These are phyloP conservation scores for Steatornis caripensis DNA, from an alignment of 2,113 vertebrate genomes.

Conservation along the genomic window DNA sequence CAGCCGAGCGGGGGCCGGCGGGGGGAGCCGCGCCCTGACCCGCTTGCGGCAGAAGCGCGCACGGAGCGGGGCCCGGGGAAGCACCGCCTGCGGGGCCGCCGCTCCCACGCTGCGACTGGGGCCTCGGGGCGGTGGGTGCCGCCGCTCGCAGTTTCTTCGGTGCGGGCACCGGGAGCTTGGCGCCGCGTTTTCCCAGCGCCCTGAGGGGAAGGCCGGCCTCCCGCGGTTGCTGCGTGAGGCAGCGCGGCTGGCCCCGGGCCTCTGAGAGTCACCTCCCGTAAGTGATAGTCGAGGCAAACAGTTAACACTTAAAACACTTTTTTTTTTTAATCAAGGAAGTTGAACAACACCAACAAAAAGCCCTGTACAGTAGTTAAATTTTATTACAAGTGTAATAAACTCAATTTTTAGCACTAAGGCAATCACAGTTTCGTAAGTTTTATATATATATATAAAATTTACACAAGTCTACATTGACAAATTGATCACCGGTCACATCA, in stretches of 20 bases:
- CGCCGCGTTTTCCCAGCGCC: not conserved
- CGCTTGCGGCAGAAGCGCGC: rapidly evolving
- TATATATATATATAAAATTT: conserved; percentile 70
- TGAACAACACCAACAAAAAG: not conserved
- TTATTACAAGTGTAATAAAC: conserved; percentile 78
- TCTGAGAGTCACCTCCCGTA: not conserved
- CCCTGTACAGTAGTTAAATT: conserved; percentile 60
- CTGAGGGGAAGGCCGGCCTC: too few relatives aligned
- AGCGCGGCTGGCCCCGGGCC: too few relatives aligned
- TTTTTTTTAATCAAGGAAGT: not conserved
- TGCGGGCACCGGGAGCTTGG: rapidly evolving
- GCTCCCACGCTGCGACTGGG: too few relatives aligned
- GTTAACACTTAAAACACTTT: not conserved
- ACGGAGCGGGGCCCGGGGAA: too few relatives aligned
- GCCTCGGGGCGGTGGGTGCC: too few relatives aligned
- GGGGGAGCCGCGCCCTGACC: not conserved
- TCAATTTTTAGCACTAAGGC: conserved; percentile 68
- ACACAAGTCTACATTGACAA: conserved; percentile 69
- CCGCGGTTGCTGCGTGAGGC: rapidly evolving
- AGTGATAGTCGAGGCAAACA: rapidly evolving
- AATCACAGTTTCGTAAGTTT: conserved; percentile 74
- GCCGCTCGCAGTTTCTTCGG: not conserved
- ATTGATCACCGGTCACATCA: conserved; percentile 67
- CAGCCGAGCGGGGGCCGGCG: not conserved
- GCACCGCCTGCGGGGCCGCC: rapidly evolving